A percentile compares a stretch with the other conserved stretches of the same genome.
Conservation (phyloP, 2,888 invertebrate genomes). For the Melinopterus prodromus region DNA sequence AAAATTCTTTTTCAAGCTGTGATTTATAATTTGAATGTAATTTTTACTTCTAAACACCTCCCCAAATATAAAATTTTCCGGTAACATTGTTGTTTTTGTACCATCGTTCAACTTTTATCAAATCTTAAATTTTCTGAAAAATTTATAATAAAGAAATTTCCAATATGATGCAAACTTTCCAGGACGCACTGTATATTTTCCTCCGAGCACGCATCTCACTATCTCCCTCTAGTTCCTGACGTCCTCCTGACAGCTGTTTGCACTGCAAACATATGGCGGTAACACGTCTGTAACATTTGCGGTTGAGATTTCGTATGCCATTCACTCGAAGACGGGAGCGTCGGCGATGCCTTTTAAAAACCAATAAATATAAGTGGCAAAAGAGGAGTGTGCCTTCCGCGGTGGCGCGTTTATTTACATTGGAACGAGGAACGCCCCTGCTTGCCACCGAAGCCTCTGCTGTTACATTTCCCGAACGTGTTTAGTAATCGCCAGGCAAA, state of each 20-base stretch:
- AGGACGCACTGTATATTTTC: neutral
- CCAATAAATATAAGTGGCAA: conserved; percentile 49
- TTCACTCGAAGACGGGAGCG: conserved; percentile 37
- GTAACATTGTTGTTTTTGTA: too few species aligned
- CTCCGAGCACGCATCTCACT: neutral
- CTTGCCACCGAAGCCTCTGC: neutral
- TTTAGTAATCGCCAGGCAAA: neutral
- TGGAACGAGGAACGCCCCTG: conserved; percentile 32
- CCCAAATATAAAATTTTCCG: too few species aligned
- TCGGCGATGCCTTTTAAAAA: conserved; percentile 48
- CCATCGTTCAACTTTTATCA: too few species aligned
- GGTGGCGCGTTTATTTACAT: conserved; percentile 40
- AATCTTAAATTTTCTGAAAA: too few species aligned
- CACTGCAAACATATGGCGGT: conserved; percentile 44
- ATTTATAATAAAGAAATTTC: too few species aligned
- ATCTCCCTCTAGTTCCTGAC: conserved; percentile 26
- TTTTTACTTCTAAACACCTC: too few species aligned
- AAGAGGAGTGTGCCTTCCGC: conserved; percentile 35
- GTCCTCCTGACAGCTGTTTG: conserved; percentile 42
- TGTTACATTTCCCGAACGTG: neutral
- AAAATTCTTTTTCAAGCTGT: too few species aligned
- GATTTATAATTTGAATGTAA: too few species aligned
- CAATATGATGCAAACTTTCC: too few species aligned
- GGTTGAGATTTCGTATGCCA: conserved; percentile 39
- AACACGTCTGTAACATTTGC: conserved; percentile 42